A percentile compares a stretch with the other conserved stretches of the same genome.
Evolutionary conservation across 2,113 vertebrate genomes (phyloP).

Genomic region (Leptobrachium leishanense): DNA sequence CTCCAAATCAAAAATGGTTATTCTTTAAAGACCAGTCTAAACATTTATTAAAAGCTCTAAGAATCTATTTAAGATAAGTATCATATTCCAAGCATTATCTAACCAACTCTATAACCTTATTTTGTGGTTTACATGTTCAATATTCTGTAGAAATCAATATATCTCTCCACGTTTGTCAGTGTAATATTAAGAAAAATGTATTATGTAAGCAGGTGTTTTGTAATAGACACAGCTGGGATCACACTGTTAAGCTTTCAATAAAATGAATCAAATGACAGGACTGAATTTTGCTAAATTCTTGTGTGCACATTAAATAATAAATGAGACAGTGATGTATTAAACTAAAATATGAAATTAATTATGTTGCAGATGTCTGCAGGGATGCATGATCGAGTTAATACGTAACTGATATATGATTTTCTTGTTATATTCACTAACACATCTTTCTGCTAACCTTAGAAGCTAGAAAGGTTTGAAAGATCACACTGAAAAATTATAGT

Average conservation of each 20-base stretch:
- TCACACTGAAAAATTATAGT: not conserved
- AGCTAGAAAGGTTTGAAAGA: slow-evolving; percentile 2
- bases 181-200: not conserved
- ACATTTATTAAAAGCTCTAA: too few species aligned
- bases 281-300: slow-evolving; percentile 25
- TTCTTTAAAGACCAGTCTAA: too few species aligned
- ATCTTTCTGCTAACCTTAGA: slow-evolving; percentile 9
- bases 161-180: too few species aligned
- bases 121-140: too few species aligned
- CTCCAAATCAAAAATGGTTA: too few species aligned
- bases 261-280: slow-evolving; percentile 31
- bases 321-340: slow-evolving; percentile 29
- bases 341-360: slow-evolving; percentile 30
- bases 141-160: too few species aligned
- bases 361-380: slow-evolving; percentile 7
- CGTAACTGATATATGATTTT: slow-evolving; percentile 29
- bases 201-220: slow-evolving; percentile 35
- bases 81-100: too few species aligned
- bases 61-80: too few species aligned
- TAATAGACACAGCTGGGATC: slow-evolving; percentile 40
- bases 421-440: not conserved
- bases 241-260: slow-evolving; percentile 34
- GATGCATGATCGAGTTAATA: slow-evolving; percentile 18
- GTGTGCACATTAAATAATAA: slow-evolving; percentile 23
- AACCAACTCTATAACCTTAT: too few species aligned